These are phyloP conservation scores for Tenualosa thibaudeaui DNA, from an alignment of 2,797 vertebrate genomes.

Conservation along the genomic window DNA sequence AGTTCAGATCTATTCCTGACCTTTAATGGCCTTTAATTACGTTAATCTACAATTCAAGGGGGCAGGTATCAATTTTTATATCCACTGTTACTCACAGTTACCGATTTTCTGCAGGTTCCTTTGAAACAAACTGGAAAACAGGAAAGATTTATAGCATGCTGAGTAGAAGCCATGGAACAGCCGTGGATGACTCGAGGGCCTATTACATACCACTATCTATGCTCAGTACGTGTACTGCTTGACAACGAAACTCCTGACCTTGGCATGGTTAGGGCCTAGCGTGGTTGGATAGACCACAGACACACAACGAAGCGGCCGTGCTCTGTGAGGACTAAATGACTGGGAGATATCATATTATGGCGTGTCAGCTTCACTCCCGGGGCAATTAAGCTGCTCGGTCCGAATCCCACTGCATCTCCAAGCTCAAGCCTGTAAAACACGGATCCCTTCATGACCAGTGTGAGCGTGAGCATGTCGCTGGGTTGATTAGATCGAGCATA, in stretches of 20 bases:
- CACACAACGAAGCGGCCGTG: not conserved
- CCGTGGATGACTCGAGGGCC: not conserved
- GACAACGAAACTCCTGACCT: not conserved
- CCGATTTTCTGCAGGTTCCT: conserved; percentile 13
- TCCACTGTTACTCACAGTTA: not conserved
- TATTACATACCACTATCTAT: not conserved
- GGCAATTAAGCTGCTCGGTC: not conserved
- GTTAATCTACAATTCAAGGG: not conserved
- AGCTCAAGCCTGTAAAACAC: conserved; percentile 2
- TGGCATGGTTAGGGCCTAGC: not conserved
- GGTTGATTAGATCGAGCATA: not conserved
- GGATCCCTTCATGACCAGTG: not conserved
- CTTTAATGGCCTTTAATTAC: not conserved
- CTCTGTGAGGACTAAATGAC: not conserved
- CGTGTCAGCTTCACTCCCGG: not conserved
- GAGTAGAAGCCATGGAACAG: not conserved
- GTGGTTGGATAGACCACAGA: too few relatives aligned
- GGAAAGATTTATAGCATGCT: not conserved
- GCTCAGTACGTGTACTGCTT: not conserved
- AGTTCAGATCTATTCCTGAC: conserved; percentile 7
- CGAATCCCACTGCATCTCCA: not conserved
- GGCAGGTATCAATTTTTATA: not conserved
- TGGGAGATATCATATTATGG: conserved; percentile 8
- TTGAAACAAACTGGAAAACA: conserved; percentile 37
- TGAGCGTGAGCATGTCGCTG: not conserved